Evolutionary conservation across 2,113 vertebrate species (phyloP), one percentile per base, ranked within the genome.

Genomic region (Perccottus glenii): DNA sequence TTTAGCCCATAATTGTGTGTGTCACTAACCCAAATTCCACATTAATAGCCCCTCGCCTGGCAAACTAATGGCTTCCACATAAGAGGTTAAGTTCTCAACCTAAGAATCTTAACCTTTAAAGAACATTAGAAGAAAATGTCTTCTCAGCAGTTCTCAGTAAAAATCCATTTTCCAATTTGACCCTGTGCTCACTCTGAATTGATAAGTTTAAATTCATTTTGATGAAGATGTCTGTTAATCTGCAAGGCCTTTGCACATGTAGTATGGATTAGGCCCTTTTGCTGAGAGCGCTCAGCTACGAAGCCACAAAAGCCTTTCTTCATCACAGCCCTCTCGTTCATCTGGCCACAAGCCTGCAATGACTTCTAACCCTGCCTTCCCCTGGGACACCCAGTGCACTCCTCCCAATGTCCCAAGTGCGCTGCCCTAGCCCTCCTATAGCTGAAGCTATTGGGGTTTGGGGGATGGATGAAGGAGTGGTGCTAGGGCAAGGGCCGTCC

Each of bases 191-290:
- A 51, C 59, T 52, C 14, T 47, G 57, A 77, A 77, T 78, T 70
- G 68, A 73, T 63, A 70, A 77, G 66, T 85, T 89, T 88, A 73
- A 88, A 91, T 86, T 90, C 75, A 86, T 88, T 91, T 87, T 62
- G 89, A 89, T 81, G 81, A 89, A 84, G 76, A 88, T 56, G 75
- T 85, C 63, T 60, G 69, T 76, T 91, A 90, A 92, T 91, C 89
- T 87, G 70, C 73, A 6, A 56, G 43, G 74, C 81, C 87, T 84
- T 90, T 89, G 82, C 83, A 81, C 48, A 72, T 87, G 89, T 88
- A 88, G 91, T 92, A 90, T 91, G 88, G 90, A 92, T 92, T 87
- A 89, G 85, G 81, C 86, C 84, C 87, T 91, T 84, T 85, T 84
- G 89, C 82, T 81, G 67, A 42, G 79, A 77, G 69, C 79, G 86